Conservation (phyloP, 2,888 invertebrate species). For the Eledona agricola region DNA sequence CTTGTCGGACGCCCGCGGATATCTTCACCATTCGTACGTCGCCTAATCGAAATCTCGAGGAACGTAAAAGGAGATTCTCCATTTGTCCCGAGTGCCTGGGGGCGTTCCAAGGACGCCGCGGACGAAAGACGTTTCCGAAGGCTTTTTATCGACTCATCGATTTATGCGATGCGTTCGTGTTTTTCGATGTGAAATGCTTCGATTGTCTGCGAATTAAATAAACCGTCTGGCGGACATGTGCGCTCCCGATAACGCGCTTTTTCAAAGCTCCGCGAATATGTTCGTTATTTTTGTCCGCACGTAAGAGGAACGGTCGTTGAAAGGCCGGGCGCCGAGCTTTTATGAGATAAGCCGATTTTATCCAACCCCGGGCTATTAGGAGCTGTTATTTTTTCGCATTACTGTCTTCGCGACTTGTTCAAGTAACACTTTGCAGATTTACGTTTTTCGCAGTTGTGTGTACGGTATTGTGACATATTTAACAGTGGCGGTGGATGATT, state of each 20-base stretch:
- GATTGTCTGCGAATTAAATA: no score
- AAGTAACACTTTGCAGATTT: not conserved
- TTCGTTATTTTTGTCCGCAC: conserved; percentile 3
- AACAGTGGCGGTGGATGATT: conserved; percentile 10
- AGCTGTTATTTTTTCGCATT: conserved; percentile 8
- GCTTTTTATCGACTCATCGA: conserved; percentile 27
- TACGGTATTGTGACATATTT: conserved; percentile 12
- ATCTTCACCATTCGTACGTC: conserved; percentile 9
- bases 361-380: conserved; percentile 1
- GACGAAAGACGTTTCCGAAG: conserved; percentile 21
- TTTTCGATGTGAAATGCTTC: no score
- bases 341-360: conserved; percentile 19
- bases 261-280: no score
- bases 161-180: conserved; percentile 12
- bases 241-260: no score
- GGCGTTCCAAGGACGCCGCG: conserved; percentile 19
- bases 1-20: conserved; percentile 20
- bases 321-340: not conserved
- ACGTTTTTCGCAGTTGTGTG: no score
- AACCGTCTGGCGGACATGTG: no score
- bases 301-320: conserved; percentile 6
- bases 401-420: conserved; percentile 4
- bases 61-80: conserved; percentile 20
- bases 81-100: conserved; percentile 23
- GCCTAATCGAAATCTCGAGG: conserved; percentile 20